Conservation (phyloP, 2,888 invertebrate genomes). For the Hecatera dysodea region DNA sequence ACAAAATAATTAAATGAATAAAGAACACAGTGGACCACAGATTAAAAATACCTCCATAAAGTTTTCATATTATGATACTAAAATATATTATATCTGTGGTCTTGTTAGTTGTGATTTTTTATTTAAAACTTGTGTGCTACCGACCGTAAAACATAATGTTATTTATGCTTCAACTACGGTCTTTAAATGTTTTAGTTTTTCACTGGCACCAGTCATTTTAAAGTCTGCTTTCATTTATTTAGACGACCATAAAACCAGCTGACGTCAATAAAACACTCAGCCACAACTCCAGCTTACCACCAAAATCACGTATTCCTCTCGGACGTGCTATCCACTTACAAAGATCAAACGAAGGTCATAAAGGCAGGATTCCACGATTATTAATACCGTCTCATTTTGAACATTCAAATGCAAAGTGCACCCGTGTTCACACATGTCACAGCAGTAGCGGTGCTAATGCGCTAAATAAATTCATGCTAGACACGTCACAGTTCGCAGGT, state of each 20-base stretch:
- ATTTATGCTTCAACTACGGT: background rate
- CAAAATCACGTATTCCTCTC: slow-evolving; percentile 41
- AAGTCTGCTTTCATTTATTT: slow-evolving; percentile 33
- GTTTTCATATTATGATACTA: too few relatives aligned
- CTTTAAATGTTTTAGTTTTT: slow-evolving; percentile 5
- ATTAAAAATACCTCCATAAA: too few relatives aligned
- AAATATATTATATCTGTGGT: background rate
- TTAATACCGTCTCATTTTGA: slow-evolving; percentile 69
- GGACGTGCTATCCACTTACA: slow-evolving; percentile 34
- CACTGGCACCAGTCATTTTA: slow-evolving; percentile 1
- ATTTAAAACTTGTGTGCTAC: background rate
- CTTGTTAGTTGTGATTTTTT: background rate
- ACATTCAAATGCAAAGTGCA: slow-evolving; percentile 75
- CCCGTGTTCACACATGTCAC: slow-evolving; percentile 69
- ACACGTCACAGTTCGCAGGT: slow-evolving; percentile 71
- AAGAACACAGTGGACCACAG: too few relatives aligned
- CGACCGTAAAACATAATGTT: background rate
- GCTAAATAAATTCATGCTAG: slow-evolving; percentile 77
- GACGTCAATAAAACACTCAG: slow-evolving; percentile 22
- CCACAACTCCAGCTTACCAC: slow-evolving; percentile 17
- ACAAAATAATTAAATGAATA: too few relatives aligned
- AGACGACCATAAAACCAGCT: slow-evolving; percentile 25
- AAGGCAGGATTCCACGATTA: slow-evolving; percentile 57
- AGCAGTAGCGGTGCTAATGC: slow-evolving; percentile 67
- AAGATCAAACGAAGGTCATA: slow-evolving; percentile 46